Base-by-base conservation (phyloP, 2,797 vertebrate genomes). In the Rhinophrynus dorsalis region DNA sequence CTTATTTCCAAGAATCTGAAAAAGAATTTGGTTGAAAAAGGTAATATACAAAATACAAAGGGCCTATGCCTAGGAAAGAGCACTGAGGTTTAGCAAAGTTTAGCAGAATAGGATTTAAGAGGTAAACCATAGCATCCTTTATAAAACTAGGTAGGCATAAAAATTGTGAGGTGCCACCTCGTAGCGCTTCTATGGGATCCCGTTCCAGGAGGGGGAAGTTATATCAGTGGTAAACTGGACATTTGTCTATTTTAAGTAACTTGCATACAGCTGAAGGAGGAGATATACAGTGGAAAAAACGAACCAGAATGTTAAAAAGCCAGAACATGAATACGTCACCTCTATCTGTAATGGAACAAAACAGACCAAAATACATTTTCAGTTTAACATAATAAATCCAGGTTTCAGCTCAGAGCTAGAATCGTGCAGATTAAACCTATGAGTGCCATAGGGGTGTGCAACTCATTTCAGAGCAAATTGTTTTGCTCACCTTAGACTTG, bases 301-400 rank as follows among this genome's bases (percentile, higher is more conserved):
- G 30, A 60, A 59, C 33, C 20, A 55, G 29, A 54, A 50, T 21
- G 32, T 48, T 71, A 71, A 71, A 58, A 32, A 51, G 21, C 62
- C 62, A 73, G 69, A 73, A 45, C 62, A 59, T 24, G 56, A 18
- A 69, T 67, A 73, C 70, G 33, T 73, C 70, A 73, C 27, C 55
- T 42, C 37, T 52, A 72, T 67, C 60, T 73, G 70, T 73, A 73
- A 73, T 60, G 62, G 70, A 73, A 73, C 47, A 66, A 73, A 64
- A 60, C 47, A 45, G 42, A 51, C 35, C 55, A 52, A 63, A 73
- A 73, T 57, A 60, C 38, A 60, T 67, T 66, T 66, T 66, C 18
- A 27, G 37, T 59, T 55, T 73, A 66, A 52, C 37, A 47, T 73
- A 66, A 73, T 73, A 73, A 73, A 73, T 66, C 62, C 27, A 60